phyloP scores from a whole-genome alignment of 2,797 vertebrate species.

The Columba guinea region DNA sequence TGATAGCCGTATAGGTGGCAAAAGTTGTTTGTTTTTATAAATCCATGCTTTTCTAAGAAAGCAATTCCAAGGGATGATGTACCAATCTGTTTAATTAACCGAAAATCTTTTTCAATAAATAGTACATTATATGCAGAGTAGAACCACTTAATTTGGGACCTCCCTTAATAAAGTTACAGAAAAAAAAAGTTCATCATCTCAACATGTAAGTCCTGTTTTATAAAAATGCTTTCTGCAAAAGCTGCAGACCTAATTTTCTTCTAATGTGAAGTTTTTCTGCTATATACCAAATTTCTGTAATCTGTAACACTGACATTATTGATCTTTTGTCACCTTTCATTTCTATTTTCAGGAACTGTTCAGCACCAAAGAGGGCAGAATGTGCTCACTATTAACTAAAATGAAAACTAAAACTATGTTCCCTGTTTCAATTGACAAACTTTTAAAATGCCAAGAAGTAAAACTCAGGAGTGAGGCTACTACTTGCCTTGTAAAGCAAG shows the following conservation, averaged over 20 bases:
- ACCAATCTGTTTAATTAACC: not conserved
- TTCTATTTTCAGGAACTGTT: not conserved
- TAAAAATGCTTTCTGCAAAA: not conserved
- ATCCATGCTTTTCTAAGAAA: not conserved
- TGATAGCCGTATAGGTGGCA: not conserved
- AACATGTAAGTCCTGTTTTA: accelerated
- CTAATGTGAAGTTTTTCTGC: not conserved
- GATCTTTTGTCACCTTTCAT: not conserved
- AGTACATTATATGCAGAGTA: not conserved
- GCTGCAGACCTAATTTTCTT: not conserved
- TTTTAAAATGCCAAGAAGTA: not conserved
- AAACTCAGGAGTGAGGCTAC: not conserved
- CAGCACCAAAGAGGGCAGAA: not conserved
- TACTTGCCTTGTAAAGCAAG: not conserved
- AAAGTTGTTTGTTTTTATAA: not conserved
- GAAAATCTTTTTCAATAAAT: not conserved
- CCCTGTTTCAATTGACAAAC: not conserved
- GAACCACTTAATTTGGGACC: not conserved
- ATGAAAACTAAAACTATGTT: not conserved
- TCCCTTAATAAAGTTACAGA: not conserved
- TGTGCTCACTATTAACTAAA: not conserved
- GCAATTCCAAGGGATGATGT: not conserved
- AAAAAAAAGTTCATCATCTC: not conserved
- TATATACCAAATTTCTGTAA: not conserved
- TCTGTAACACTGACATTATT: not conserved